A percentile compares a stretch with the other conserved stretches of the same genome.
These are phyloP conservation scores for Actenoides lindsayi DNA, from an alignment of 2,113 vertebrate genomes.

Conservation along the genomic window DNA sequence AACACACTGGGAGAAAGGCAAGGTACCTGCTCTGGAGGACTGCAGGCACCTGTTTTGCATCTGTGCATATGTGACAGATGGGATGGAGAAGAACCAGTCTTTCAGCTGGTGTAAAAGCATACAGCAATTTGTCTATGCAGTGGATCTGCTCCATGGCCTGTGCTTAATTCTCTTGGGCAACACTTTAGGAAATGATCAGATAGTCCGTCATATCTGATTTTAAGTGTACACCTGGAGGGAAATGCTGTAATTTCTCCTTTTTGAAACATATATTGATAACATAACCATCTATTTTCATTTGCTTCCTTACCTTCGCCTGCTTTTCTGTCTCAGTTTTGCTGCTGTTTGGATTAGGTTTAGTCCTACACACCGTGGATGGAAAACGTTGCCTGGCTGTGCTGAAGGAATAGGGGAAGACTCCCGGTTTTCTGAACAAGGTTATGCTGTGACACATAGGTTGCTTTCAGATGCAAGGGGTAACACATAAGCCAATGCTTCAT, in stretches of 20 bases:
- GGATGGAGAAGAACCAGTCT: neutral
- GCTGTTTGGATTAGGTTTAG: neutral
- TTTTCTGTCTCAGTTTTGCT: slow-evolving; percentile 9
- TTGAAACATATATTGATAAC: neutral
- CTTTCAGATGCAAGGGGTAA: slow-evolving; percentile 27
- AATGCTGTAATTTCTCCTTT: slow-evolving; percentile 1
- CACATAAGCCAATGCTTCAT: slow-evolving; percentile 22
- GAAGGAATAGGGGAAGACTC: neutral
- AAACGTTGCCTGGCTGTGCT: neutral
- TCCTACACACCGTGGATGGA: neutral
- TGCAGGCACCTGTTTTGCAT: neutral
- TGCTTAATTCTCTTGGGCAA: neutral
- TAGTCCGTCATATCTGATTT: slow-evolving; percentile 32
- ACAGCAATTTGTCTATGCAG: neutral
- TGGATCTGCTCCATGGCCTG: neutral
- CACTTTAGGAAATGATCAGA: slow-evolving; percentile 26
- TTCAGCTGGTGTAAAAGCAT: neutral
- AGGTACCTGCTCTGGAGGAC: neutral
- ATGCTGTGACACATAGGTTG: neutral
- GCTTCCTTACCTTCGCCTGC: slow-evolving; percentile 18
- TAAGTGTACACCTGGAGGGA: slow-evolving; percentile 3
- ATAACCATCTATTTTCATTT: neutral
- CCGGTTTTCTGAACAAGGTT: neutral
- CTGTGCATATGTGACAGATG: neutral
- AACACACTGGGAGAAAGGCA: neutral